Conservation (phyloP, 2,888 invertebrate species). For the Zhuqinia jingwanae region DNA sequence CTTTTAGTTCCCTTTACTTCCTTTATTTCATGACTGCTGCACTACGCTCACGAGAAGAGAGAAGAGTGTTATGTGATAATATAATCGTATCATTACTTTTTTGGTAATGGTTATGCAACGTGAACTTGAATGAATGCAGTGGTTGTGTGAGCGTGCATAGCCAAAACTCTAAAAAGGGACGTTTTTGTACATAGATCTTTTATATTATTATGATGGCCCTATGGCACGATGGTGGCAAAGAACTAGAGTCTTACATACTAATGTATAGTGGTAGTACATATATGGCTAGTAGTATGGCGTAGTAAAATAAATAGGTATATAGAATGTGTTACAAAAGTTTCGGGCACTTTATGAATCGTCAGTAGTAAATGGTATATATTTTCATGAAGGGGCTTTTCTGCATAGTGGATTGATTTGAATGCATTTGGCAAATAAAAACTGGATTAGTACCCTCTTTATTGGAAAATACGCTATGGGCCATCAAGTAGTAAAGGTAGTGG, state of each 20-base stretch:
- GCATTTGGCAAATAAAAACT: conserved; percentile 36
- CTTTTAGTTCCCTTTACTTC: conserved; percentile 32
- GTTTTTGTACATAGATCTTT: conserved; percentile 9
- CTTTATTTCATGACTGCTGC: background rate
- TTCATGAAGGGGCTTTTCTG: background rate
- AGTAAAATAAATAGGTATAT: background rate
- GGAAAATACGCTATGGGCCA: conserved; percentile 23
- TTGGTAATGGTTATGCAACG: conserved; percentile 58
- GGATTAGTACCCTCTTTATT: conserved; percentile 14
- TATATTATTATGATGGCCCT: background rate
- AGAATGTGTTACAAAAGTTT: background rate
- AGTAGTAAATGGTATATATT: too few species aligned
- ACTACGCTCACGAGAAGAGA: background rate
- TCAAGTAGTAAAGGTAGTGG: background rate
- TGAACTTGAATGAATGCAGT: conserved; percentile 56
- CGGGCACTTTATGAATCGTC: too few species aligned
- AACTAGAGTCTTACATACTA: background rate
- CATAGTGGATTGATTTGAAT: conserved; percentile 50
- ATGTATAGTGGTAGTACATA: too few species aligned
- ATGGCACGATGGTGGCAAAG: background rate
- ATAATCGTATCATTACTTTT: conserved; percentile 59
- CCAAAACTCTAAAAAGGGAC: background rate
- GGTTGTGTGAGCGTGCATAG: background rate
- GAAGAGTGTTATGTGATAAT: conserved; percentile 16
- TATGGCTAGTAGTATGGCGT: background rate